These are phyloP conservation scores for Matsumurasca onukii DNA, from an alignment of 1,140 invertebrate genomes.

Conservation along the genomic window DNA sequence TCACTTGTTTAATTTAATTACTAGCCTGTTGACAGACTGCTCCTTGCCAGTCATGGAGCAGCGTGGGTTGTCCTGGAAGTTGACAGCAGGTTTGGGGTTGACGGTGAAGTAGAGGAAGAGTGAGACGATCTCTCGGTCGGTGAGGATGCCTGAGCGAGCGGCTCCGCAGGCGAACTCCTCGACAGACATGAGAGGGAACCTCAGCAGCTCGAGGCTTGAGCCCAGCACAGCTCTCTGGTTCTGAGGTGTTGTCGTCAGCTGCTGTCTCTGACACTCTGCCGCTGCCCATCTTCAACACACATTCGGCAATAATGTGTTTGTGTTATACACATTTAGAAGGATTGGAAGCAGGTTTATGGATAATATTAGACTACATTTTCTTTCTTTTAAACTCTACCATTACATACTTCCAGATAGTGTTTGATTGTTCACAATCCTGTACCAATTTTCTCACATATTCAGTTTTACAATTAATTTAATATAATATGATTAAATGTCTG, in stretches of 20 bases:
- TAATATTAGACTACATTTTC: too few species aligned
- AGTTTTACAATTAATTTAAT: too few species aligned
- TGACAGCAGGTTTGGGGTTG: constrained; percentile 62
- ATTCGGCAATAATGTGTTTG: too few species aligned
- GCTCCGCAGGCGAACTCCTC: constrained; percentile 84
- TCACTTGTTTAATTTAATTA: too few species aligned
- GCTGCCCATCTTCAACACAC: constrained; percentile 72
- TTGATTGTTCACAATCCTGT: too few species aligned
- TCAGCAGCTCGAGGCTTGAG: constrained; percentile 67
- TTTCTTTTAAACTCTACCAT: too few species aligned
- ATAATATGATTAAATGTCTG: too few species aligned
- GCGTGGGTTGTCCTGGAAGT: constrained; percentile 63
- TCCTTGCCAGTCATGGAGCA: constrained; percentile 85
- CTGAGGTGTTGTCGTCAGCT: constrained; percentile 63
- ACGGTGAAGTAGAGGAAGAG: constrained; percentile 83
- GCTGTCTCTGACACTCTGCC: constrained; percentile 70
- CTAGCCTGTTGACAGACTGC: constrained; percentile 66
- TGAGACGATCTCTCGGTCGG: constrained; percentile 67
- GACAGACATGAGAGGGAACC: constrained; percentile 85
- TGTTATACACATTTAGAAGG: too few species aligned
- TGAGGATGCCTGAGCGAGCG: constrained; percentile 73
- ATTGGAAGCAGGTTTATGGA: too few species aligned
- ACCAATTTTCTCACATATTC: too few species aligned
- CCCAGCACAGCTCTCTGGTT: constrained; percentile 72
- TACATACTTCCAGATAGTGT: too few species aligned